Evolutionary conservation across 2,113 vertebrate species (phyloP).

Genomic region (Oenanthe melanoleuca): DNA sequence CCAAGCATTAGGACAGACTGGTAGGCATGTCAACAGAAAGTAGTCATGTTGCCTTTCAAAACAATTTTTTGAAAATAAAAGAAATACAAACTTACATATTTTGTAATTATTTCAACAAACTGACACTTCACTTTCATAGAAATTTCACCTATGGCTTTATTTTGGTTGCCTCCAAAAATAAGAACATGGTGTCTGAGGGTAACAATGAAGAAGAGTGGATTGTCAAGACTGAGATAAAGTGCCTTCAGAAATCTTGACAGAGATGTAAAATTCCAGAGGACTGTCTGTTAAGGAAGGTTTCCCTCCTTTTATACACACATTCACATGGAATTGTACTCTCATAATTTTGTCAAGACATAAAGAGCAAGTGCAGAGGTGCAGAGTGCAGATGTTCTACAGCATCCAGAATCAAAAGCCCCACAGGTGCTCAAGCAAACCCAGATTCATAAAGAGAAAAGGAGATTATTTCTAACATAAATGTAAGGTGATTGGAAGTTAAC

Average conservation of each 20-base stretch:
- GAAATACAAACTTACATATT: background rate
- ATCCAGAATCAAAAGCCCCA: background rate
- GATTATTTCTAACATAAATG: background rate
- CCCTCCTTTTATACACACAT: background rate
- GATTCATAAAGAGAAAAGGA: background rate
- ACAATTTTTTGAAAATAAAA: background rate
- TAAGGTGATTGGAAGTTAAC: background rate
- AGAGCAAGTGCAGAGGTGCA: background rate
- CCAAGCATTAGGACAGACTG: background rate
- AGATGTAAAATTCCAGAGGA: background rate
- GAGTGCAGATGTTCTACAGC: background rate
- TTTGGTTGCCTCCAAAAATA: background rate
- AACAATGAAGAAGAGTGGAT: background rate
- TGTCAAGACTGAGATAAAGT: background rate
- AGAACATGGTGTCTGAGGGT: background rate
- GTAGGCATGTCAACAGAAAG: background rate
- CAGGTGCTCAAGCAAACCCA: background rate
- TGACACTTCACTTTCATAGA: background rate
- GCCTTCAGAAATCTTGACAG: background rate
- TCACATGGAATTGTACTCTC: background rate
- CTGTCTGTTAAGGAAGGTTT: background rate
- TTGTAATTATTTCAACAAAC: background rate
- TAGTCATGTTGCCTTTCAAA: background rate
- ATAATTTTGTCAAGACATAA: background rate
- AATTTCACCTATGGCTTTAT: background rate